Evolutionary conservation across 1,140 invertebrate genomes (phyloP).

Genomic region (Lordiphosa collinella): DNA sequence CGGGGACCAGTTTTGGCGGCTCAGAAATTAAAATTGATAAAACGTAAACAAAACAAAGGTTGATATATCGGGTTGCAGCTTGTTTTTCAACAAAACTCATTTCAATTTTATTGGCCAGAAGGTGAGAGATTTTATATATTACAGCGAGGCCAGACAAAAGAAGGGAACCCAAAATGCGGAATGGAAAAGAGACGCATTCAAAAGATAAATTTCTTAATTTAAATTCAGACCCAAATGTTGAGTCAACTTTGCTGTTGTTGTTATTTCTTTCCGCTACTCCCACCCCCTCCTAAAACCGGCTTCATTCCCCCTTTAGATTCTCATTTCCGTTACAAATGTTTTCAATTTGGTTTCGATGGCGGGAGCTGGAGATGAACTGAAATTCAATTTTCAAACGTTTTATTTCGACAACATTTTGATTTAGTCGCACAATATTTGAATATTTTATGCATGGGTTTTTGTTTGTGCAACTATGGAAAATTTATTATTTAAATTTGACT

Average conservation of each 20-base stretch:
- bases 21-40: slow-evolving; percentile 23
- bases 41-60: slow-evolving; percentile 12
- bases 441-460: slow-evolving; percentile 62
- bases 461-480: slow-evolving; percentile 63
- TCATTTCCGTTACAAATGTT: slow-evolving; percentile 76
- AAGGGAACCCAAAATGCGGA: slow-evolving; percentile 26
- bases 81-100: slow-evolving; percentile 38
- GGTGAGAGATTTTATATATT: slow-evolving; percentile 51
- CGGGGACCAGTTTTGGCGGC: slow-evolving; percentile 37
- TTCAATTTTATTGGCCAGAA: slow-evolving; percentile 58
- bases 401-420: slow-evolving; percentile 75
- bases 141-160: slow-evolving; percentile 43
- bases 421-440: slow-evolving; percentile 65
- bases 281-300: neutral
- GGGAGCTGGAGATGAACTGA: slow-evolving; percentile 28
- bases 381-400: slow-evolving; percentile 76
- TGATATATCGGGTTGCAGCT: slow-evolving; percentile 26
- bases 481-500: slow-evolving; percentile 76
- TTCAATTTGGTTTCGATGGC: slow-evolving; percentile 50
- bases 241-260: slow-evolving; percentile 30
- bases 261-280: slow-evolving; percentile 2
- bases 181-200: slow-evolving; percentile 46
- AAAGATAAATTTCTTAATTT: slow-evolving; percentile 77
- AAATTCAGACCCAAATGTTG: slow-evolving; percentile 62
- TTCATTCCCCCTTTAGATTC: slow-evolving; percentile 38